A percentile compares a stretch with the other conserved stretches of the same genome.
phyloP scores from a whole-genome alignment of 2,888 invertebrate species.

The Hirtodrosophila cameraria region DNA sequence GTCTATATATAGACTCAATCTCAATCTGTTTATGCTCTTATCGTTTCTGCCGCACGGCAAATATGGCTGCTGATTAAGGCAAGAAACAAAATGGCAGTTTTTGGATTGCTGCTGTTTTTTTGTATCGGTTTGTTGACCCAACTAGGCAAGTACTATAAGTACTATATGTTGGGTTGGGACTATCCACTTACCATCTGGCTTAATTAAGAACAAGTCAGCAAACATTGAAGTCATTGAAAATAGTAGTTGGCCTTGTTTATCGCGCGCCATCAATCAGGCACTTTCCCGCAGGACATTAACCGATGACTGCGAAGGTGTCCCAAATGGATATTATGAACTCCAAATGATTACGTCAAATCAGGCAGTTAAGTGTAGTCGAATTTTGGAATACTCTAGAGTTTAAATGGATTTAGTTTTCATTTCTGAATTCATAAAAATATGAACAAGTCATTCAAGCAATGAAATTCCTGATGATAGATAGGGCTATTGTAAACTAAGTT shows the following conservation, averaged over 20 bases:
- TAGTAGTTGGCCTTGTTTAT: constrained; percentile 78
- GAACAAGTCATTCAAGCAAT: too few species aligned
- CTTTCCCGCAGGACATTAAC: constrained; percentile 66
- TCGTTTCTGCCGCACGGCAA: constrained; percentile 50
- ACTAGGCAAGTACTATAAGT: constrained; percentile 27
- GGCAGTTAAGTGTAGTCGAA: not conserved
- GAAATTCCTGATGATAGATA: too few species aligned
- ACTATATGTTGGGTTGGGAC: constrained; percentile 18
- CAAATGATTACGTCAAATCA: constrained; percentile 37
- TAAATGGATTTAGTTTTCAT: too few species aligned
- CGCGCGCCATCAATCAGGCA: constrained; percentile 65
- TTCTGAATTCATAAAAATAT: too few species aligned
- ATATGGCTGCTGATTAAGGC: constrained; percentile 60
- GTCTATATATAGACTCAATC: constrained; percentile 60
- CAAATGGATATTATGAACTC: constrained; percentile 38
- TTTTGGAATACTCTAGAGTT: constrained; percentile 15
- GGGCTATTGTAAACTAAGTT: too few species aligned
- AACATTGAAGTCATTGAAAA: constrained; percentile 66
- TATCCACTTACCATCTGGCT: constrained; percentile 62
- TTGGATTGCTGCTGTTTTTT: constrained; percentile 39
- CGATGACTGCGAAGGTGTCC: constrained; percentile 26
- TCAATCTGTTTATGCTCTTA: constrained; percentile 63
- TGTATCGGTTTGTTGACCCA: constrained; percentile 62
- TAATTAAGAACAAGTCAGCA: constrained; percentile 75
- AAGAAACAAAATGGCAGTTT: constrained; percentile 63